Evolutionary conservation across 2,888 invertebrate genomes (phyloP).

Genomic region (Acleris laterana): DNA sequence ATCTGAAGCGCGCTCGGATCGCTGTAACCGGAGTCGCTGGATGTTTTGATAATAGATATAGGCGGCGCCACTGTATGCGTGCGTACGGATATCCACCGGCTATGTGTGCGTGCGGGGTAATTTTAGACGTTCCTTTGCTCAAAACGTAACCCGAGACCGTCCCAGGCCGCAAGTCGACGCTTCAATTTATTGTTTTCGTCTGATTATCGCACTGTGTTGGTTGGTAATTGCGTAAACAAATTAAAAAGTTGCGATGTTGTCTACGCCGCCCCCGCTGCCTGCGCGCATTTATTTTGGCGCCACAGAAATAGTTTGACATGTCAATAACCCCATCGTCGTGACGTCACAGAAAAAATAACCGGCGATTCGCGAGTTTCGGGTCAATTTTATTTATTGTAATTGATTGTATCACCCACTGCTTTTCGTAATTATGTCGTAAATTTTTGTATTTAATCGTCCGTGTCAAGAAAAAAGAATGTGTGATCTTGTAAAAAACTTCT

Average conservation of each 20-base stretch:
- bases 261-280: conserved; percentile 58
- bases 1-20: conserved; percentile 83
- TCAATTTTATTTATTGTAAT: conserved; percentile 76
- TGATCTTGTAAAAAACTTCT: not conserved
- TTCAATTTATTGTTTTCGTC: conserved; percentile 82
- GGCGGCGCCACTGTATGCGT: conserved; percentile 69
- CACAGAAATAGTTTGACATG: conserved; percentile 81
- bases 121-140: conserved; percentile 85
- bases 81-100: conserved; percentile 60
- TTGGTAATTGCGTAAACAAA: conserved; percentile 52
- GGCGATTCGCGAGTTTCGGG: conserved; percentile 72
- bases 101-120: conserved; percentile 79
- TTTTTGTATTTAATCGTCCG: conserved; percentile 5
- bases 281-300: conserved; percentile 80
- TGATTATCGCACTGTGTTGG: conserved; percentile 68
- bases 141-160: conserved; percentile 82
- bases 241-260: conserved; percentile 45
- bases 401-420: conserved; percentile 31
- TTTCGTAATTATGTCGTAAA: conserved; percentile 21
- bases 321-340: conserved; percentile 80
- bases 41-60: conserved; percentile 85
- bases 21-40: conserved; percentile 82
- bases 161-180: conserved; percentile 82
- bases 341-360: conserved; percentile 73
- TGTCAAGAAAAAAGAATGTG: not conserved